These are phyloP conservation scores for Danio choprae DNA, from an alignment of 2,797 vertebrate genomes.

Conservation along the genomic window DNA sequence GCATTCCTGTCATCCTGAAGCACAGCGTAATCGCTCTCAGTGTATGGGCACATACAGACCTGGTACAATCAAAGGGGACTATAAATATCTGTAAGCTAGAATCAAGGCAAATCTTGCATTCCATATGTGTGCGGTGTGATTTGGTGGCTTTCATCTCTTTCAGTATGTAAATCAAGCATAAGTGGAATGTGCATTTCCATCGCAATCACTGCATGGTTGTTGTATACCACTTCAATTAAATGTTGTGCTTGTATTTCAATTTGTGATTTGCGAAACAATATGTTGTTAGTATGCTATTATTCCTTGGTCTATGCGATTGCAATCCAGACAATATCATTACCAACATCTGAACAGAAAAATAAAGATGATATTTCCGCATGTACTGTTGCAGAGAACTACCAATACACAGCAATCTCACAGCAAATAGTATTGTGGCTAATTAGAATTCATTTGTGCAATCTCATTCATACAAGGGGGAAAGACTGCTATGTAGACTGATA, in stretches of 20 bases:
- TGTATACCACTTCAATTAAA: neutral
- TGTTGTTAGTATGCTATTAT: neutral
- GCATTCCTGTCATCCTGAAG: slow-evolving; percentile 4
- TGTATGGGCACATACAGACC: neutral
- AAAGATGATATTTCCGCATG: too few relatives aligned
- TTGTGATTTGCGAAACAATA: neutral
- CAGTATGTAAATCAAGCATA: neutral
- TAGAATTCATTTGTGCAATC: too few relatives aligned
- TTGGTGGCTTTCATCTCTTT: neutral
- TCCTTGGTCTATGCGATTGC: too few relatives aligned
- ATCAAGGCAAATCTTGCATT: neutral
- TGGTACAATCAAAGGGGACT: neutral
- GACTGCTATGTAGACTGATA: too few relatives aligned
- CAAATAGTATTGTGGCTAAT: too few relatives aligned
- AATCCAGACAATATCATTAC: too few relatives aligned
- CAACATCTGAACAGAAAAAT: too few relatives aligned
- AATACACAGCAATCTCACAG: too few relatives aligned
- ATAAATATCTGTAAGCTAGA: neutral
- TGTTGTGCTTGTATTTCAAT: neutral
- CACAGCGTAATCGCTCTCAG: neutral
- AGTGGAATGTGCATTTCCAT: neutral
- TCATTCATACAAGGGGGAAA: too few relatives aligned
- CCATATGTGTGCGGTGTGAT: neutral
- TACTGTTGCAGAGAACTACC: too few relatives aligned
- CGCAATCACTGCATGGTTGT: neutral